Evolutionary conservation across 2,113 vertebrate genomes (phyloP), one percentile per base, ranked within the genome.

Genomic region (Platycercus adscitus): DNA sequence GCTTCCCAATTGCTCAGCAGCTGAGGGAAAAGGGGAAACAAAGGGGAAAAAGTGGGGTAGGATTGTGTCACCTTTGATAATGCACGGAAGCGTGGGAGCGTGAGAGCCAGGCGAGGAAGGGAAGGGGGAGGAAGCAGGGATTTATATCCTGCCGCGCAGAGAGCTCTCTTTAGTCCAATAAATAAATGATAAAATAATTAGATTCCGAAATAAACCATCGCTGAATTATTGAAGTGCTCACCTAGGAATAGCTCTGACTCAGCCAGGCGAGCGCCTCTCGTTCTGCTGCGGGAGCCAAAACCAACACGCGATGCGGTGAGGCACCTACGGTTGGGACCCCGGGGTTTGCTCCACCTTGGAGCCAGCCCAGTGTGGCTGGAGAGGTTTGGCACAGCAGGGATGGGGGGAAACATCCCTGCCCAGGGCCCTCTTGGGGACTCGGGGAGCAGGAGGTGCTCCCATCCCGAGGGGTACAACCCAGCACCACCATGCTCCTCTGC

Each of bases 161-260:
- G 78, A 80, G 63, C 86, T 86, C 72, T 87, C 89, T 65, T 86
- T 37, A 61, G 83, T 16, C 69, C 75, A 35, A 92, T 91, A 78
- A 94, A 85, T 92, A 91, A 91, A 78, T 78, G 92, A 88, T 92
- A 78, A 94, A 94, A 91, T 91, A 81, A 94, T 91, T 92, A 81
- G 77, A 72, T 81, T 65, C 70, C 37, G 79, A 77, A 90, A 69
- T 78, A 63, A 88, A 91, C 28, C 39, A 0, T 44, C 69, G 9
- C 86, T 86, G 95, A 88, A 72, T 91, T 81, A 92, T 81, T 81
- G 49, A 81, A 69, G n/a, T 18, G 86, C 86, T 73, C 83, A 68
- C 83, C 90, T 52, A 81, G 90, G 65, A 73, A 43, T 26, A 47
- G 86, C 56, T 55, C 37, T 29, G 89, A 39, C n/a, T 53, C 37